A percentile compares a stretch with the other conserved stretches of the same genome.
These are phyloP conservation scores for Lethrus apterus DNA, from an alignment of 1,140 invertebrate species.

Conservation along the genomic window DNA sequence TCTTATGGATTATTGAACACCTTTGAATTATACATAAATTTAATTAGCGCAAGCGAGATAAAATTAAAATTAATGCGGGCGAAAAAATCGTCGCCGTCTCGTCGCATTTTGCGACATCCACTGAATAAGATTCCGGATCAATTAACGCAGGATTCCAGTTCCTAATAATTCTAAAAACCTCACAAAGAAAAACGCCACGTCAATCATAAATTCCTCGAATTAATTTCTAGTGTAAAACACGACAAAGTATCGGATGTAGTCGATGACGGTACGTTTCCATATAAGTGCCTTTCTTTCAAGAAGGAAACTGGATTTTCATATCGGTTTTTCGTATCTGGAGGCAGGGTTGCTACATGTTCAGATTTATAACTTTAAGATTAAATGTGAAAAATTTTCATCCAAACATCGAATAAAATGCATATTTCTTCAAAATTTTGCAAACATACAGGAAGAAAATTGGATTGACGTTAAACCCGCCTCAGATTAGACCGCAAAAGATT, in stretches of 20 bases:
- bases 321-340: conserved; percentile 2
- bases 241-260: conserved; percentile 16
- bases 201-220: conserved; percentile 28
- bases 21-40: too few species aligned
- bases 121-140: conserved; percentile 14
- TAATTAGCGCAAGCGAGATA: too few species aligned
- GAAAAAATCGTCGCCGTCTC: not conserved
- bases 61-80: too few species aligned
- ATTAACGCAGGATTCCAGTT: conserved; percentile 29
- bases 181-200: conserved; percentile 27
- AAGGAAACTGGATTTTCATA: conserved; percentile 15
- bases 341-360: too few species aligned
- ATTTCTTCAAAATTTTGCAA: too few species aligned
- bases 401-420: too few species aligned
- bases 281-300: conserved; percentile 16
- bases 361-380: too few species aligned
- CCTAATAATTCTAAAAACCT: conserved; percentile 26
- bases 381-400: too few species aligned
- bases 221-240: conserved; percentile 27
- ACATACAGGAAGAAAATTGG: too few species aligned
- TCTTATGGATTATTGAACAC: too few species aligned
- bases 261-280: conserved; percentile 23
- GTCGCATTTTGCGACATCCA: conserved; percentile 3
- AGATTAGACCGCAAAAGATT: too few species aligned
- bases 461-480: too few species aligned